Conservation (phyloP, 2,797 vertebrate genomes). For the Knipowitschia caucasica region DNA sequence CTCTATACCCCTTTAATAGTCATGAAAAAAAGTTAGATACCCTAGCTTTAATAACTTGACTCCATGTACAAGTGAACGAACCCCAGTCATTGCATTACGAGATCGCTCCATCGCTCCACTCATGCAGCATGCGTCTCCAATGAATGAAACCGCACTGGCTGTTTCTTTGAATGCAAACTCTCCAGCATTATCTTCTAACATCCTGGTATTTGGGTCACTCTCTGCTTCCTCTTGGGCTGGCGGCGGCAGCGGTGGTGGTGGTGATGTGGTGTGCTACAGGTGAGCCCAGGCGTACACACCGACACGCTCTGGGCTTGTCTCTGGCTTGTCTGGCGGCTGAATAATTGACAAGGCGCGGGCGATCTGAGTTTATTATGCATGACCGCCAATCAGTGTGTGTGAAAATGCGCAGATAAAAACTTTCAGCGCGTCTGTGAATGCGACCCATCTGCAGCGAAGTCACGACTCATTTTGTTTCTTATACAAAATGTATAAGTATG, state of each 20-base stretch:
- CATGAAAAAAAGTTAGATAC: too few relatives aligned
- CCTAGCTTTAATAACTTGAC: too few relatives aligned
- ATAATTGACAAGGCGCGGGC: slow-evolving; percentile 56
- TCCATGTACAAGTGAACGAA: background rate
- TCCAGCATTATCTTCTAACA: slow-evolving; percentile 17
- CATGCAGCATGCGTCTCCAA: slow-evolving; percentile 37
- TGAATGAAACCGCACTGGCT: slow-evolving; percentile 31
- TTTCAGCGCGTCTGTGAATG: slow-evolving; percentile 21
- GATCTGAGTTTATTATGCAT: slow-evolving; percentile 59
- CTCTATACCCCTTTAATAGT: too few relatives aligned
- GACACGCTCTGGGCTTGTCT: slow-evolving; percentile 43
- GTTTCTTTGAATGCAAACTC: slow-evolving; percentile 26
- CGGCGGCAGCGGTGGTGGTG: too few relatives aligned
- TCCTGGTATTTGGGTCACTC: slow-evolving; percentile 32
- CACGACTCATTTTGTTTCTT: too few relatives aligned
- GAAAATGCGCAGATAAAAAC: slow-evolving; percentile 34
- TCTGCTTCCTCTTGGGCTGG: background rate
- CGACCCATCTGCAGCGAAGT: background rate
- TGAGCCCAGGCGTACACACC: slow-evolving; percentile 37
- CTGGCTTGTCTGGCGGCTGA: slow-evolving; percentile 54
- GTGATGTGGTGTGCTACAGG: slow-evolving; percentile 1
- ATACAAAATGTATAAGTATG: too few relatives aligned
- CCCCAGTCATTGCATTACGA: slow-evolving; percentile 12
- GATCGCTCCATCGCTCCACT: slow-evolving; percentile 24
- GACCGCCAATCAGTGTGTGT: slow-evolving; percentile 29